phyloP scores from a whole-genome alignment of 2,113 vertebrate species.

The Paracanthobrama guichenoti region DNA sequence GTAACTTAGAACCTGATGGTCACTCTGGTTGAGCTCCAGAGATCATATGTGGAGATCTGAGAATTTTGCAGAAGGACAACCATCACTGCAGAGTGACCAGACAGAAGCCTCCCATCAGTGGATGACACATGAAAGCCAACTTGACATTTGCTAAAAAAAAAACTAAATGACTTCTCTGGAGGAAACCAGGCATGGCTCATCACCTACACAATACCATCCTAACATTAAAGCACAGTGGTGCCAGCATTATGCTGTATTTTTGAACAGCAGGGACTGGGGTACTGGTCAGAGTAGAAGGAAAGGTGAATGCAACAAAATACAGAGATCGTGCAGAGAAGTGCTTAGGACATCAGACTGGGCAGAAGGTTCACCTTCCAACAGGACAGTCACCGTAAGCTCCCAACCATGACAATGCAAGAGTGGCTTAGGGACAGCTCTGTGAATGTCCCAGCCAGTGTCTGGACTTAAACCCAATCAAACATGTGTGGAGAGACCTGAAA shows the following conservation, averaged over 20 bases:
- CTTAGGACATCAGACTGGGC: not conserved
- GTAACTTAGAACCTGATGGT: not conserved
- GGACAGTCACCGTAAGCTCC: not conserved
- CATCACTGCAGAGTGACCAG: not conserved
- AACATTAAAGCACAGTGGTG: not conserved
- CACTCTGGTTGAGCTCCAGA: not conserved
- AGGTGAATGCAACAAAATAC: not conserved
- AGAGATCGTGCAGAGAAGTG: not conserved
- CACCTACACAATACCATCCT: not conserved
- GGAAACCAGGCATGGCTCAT: not conserved
- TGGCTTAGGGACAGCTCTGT: not conserved
- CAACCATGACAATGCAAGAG: not conserved
- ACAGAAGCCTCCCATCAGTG: not conserved
- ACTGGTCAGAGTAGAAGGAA: not conserved
- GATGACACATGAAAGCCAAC: not conserved
- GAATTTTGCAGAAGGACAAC: not conserved
- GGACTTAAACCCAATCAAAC: not conserved
- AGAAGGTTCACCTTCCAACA: not conserved
- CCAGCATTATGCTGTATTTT: not conserved
- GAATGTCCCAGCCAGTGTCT: not conserved
- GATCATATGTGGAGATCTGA: not conserved
- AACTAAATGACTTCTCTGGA: not conserved
- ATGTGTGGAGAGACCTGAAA: not conserved
- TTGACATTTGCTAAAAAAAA: no score
- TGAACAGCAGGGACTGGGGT: not conserved